Base-by-base conservation (phyloP, 2,113 vertebrate species). In the Genyomyrus donnyi region DNA sequence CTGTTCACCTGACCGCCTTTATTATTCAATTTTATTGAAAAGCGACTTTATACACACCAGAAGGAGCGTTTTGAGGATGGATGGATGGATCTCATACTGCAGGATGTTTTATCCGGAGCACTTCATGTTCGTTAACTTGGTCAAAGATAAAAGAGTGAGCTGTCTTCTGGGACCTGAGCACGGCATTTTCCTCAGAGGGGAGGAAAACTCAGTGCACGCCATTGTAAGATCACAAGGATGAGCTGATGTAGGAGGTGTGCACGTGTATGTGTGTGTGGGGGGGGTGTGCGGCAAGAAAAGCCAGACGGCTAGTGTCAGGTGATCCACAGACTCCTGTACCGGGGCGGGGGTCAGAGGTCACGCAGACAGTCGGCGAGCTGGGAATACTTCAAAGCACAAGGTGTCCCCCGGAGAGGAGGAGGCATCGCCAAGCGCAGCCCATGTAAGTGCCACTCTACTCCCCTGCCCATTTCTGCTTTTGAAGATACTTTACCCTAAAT, bases 261-360 rank as follows among this genome's bases (percentile, higher is more conserved):
- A 46, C 48, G 46, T 85, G 84, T 48, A 24, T 85, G 84, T 6
- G 45, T 45, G 84, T 19, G 17, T 24, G 19, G 6, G n/a, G n/a
- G 62, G 62, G n/a, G 19, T 42, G 53, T 21, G 50, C 42, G 3
- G 9, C 35, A 58, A 88, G 87, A 66, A 13, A 88, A 88, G 45
- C 87, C 87, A 88, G 87, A 88, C 87, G 17, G 52, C 52, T 31
- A 62, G 56, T 50, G 52, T 88, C 35, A 88, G 56, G 52, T 42
- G 53, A 90, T 92, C 93, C 89, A 74, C 91, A 91, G 90, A 90
- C 89, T 92, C 49, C 49, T 21, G 13, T 56, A 39, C 27, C 74
- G 90, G 42, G 84, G 85, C 62, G 52, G 15, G 31, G 88, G 90
- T 90, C 42, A 62, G 53, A 53, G 86, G 87, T 88, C 35, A n/a